Evolutionary conservation across 2,888 invertebrate genomes (phyloP).

Genomic region (Fragum sueziense): DNA sequence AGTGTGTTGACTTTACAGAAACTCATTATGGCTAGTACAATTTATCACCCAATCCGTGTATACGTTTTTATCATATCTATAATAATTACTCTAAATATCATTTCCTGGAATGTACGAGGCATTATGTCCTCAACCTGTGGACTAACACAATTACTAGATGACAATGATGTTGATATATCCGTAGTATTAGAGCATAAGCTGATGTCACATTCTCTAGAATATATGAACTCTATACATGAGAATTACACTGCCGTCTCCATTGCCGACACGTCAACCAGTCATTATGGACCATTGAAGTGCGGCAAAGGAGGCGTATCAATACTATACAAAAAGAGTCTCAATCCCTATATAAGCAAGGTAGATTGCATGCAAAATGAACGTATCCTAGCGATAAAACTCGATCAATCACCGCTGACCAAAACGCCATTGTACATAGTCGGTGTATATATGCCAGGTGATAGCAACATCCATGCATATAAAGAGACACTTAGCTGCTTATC

Average conservation of each 20-base stretch:
- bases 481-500: neutral
- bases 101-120: conserved; percentile 16
- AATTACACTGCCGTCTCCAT: neutral
- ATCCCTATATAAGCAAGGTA: neutral
- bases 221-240: neutral
- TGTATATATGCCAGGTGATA: conserved; percentile 1
- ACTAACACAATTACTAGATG: neutral
- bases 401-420: neutral
- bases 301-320: conserved; percentile 2
- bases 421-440: neutral
- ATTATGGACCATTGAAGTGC: conserved; percentile 8
- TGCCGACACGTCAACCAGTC: neutral
- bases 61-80: too few species aligned
- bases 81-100: too few species aligned
- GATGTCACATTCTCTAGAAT: neutral
- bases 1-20: too few species aligned
- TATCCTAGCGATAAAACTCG: neutral
- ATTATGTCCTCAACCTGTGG: conserved; percentile 8
- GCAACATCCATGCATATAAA: neutral
- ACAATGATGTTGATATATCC: conserved; percentile 6
- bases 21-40: too few species aligned
- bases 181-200: conserved; percentile 12
- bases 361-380: neutral
- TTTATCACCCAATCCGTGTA: too few species aligned
- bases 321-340: neutral